Evolutionary conservation across 1,140 invertebrate species (phyloP), one percentile per base, ranked within the genome.

Genomic region (Drosophila albomicans): DNA sequence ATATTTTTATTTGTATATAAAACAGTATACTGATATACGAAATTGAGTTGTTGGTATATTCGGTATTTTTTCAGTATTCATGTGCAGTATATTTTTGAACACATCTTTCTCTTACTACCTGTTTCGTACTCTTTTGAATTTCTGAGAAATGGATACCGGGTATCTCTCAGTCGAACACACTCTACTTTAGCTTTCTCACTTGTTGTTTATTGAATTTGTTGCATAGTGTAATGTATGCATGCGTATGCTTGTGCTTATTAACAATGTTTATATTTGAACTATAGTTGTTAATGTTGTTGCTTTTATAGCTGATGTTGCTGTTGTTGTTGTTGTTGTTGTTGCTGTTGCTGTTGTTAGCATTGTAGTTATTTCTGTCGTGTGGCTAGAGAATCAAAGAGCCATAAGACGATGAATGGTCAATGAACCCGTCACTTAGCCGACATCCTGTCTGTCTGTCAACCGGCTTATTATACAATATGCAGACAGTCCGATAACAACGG

Each of bases 391-490:
- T 67, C 56, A 62, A 32, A 30, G 30, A 51, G n/a, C 35, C 28
- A 56, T 62, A 56, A 32, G 30, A 54, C 51, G 28, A 1, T 10
- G 32, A 57, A 20, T 16, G 54, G 56, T 65, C 69, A 67, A 63
- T 78, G 65, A 61, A 61, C 76, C 38, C n/a, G 25, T 54, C 13
- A 63, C 72, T 79, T 86, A 78, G 75, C 75, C 82, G 75, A 86
- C 68, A 87, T 86, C 82, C 82, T 86, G 82, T 76, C 82, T 86
- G 82, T 76, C 81, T 51, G 58, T 45, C 59, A 81, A 78, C 75
- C 66, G 75, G 82, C 71, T 68, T 75, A 86, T 86, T 86, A 86
- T 86, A 87, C 82, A 86, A 86, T 79, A 69, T 41, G 38, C 65
- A 54, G 43, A 66, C 59, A 54, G 32, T 25, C 15, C 56, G 16